Evolutionary conservation across 2,888 invertebrate genomes (phyloP).

Genomic region (Apeira syringaria): DNA sequence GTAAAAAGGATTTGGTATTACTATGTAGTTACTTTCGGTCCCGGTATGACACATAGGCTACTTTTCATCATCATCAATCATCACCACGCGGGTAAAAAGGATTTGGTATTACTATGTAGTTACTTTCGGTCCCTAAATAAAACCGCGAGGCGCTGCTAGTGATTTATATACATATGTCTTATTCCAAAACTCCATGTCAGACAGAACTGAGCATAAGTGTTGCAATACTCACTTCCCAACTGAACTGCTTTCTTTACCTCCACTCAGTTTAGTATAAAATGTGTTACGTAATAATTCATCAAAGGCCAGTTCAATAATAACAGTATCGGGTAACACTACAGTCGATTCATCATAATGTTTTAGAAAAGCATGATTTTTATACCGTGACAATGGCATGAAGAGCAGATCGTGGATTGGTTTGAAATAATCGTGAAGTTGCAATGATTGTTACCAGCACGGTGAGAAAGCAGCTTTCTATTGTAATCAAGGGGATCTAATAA

Average conservation of each 20-base stretch:
- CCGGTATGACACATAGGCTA: no score
- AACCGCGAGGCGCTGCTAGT: no score
- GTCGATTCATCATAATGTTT: slow-evolving; percentile 19
- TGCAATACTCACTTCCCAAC: not conserved
- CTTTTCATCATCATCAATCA: no score
- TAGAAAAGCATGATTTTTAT: slow-evolving; percentile 20
- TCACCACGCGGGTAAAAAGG: no score
- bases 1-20: no score
- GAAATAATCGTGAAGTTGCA: slow-evolving; percentile 57
- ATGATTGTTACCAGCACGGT: slow-evolving; percentile 53
- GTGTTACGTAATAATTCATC: slow-evolving; percentile 16
- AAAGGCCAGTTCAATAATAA: slow-evolving; percentile 17
- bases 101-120: no score
- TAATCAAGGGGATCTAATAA: slow-evolving; percentile 64
- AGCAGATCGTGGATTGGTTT: slow-evolving; percentile 41
- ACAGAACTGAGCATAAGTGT: no score
- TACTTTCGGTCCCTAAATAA: no score
- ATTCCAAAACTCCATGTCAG: no score
- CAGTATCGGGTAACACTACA: slow-evolving; percentile 15
- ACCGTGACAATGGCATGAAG: slow-evolving; percentile 42
- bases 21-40: no score
- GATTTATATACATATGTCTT: no score
- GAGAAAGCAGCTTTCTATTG: slow-evolving; percentile 72
- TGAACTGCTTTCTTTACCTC: not conserved
- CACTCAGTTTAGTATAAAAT: slow-evolving; percentile 2